Conservation (phyloP, 2,888 invertebrate species). For the Agonum fuliginosum region DNA sequence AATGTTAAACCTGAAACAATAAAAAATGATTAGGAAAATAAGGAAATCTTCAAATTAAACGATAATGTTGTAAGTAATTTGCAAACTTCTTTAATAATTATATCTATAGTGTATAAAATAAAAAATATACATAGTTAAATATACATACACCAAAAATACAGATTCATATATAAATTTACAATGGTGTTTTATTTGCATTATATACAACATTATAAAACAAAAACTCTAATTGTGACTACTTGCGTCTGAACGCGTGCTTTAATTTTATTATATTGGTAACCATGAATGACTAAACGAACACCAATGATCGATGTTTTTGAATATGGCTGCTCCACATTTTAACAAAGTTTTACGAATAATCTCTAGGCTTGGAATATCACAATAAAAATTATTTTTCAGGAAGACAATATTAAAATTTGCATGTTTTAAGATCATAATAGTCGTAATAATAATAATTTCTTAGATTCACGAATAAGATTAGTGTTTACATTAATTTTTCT, state of each 20-base stretch:
- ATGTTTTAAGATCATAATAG: too few relatives aligned
- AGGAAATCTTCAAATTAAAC: background rate
- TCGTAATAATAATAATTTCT: too few relatives aligned
- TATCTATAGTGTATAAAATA: conserved; percentile 56
- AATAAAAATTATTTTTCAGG: conserved; percentile 34
- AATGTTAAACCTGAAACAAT: conserved; percentile 5
- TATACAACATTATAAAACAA: conserved; percentile 57
- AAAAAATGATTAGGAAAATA: background rate
- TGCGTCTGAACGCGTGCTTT: conserved; percentile 45
- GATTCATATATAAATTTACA: conserved; percentile 57
- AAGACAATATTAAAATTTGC: background rate
- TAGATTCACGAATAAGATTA: too few relatives aligned
- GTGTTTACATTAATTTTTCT: too few relatives aligned
- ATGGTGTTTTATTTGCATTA: conserved; percentile 51
- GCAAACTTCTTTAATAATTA: conserved; percentile 57
- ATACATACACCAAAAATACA: conserved; percentile 59
- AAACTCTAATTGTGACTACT: conserved; percentile 58
- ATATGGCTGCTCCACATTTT: conserved; percentile 54
- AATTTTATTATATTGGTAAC: conserved; percentile 57
- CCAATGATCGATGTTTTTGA: conserved; percentile 58
- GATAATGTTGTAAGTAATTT: conserved; percentile 45
- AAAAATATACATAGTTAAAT: conserved; percentile 58
- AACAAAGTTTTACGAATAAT: conserved; percentile 14
- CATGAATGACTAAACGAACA: conserved; percentile 59
- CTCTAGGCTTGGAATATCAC: conserved; percentile 44